Evolutionary conservation across 1,140 invertebrate genomes (phyloP).

Genomic region (Pogonomyrmex californicus): DNA sequence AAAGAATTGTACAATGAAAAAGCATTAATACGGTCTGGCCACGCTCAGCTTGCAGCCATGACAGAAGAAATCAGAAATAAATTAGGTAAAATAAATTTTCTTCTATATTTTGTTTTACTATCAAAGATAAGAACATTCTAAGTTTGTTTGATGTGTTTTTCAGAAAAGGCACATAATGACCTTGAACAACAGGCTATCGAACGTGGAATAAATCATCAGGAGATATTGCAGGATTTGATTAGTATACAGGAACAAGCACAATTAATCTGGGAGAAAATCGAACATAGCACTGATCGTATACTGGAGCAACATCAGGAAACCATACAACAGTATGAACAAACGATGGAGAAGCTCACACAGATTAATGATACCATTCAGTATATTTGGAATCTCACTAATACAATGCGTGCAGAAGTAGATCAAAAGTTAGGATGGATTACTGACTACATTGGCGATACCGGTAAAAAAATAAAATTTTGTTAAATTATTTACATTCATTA

Average conservation of each 20-base stretch:
- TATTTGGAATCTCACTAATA: conserved; percentile 87
- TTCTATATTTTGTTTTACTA: background rate
- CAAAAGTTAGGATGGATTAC: conserved; percentile 88
- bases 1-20: conserved; percentile 88
- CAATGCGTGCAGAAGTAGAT: conserved; percentile 87
- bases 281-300: conserved; percentile 86
- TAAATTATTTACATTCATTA: conserved; percentile 5
- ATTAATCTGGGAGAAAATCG: conserved; percentile 88
- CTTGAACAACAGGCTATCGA: conserved; percentile 86
- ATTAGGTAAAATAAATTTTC: conserved; percentile 85
- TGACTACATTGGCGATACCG: conserved; percentile 87
- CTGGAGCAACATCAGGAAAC: conserved; percentile 87
- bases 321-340: conserved; percentile 87
- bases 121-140: background rate
- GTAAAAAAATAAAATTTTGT: conserved; percentile 74
- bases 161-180: conserved; percentile 87
- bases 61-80: conserved; percentile 88
- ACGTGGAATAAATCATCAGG: conserved; percentile 86
- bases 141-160: conserved; percentile 54
- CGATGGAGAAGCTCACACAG: conserved; percentile 88
- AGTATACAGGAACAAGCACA: conserved; percentile 87
- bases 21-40: conserved; percentile 88
- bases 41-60: conserved; percentile 87
- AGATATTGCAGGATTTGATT: conserved; percentile 88
- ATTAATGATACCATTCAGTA: conserved; percentile 89